Conservation (phyloP, 2,113 vertebrate genomes). For the Pandion haliaetus region DNA sequence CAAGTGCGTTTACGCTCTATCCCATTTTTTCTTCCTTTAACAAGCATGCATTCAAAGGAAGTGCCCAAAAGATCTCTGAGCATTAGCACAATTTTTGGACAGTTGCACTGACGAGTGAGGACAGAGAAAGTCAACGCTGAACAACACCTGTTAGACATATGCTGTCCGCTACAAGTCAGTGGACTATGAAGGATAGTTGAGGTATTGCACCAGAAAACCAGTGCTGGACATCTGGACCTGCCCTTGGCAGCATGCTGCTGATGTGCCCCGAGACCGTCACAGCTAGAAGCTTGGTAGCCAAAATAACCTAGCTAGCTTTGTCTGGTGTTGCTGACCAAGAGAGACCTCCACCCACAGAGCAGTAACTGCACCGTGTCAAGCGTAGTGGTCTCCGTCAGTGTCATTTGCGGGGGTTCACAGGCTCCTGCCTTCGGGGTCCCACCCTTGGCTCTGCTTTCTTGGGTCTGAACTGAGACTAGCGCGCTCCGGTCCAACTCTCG, state of each 20-base stretch:
- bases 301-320: background rate
- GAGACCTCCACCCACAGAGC: background rate
- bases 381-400: background rate
- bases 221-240: fast-evolving
- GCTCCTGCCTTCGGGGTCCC: background rate
- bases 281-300: background rate
- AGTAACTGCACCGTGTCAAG: background rate
- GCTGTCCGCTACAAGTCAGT: background rate
- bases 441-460: background rate
- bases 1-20: background rate
- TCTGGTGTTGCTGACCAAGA: background rate
- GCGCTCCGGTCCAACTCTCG: background rate
- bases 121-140: background rate
- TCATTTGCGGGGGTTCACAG: background rate
- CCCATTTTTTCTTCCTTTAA: background rate
- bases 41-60: background rate
- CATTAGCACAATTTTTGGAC: background rate
- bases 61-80: background rate
- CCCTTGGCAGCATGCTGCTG: background rate
- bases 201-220: background rate
- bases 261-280: background rate
- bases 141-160: background rate
- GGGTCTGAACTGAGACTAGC: background rate
- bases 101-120: background rate
- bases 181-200: background rate